These are phyloP conservation scores for Caenorhabditis sp. DNA, from an alignment of 2,888 invertebrate genomes.

Conservation along the genomic window DNA sequence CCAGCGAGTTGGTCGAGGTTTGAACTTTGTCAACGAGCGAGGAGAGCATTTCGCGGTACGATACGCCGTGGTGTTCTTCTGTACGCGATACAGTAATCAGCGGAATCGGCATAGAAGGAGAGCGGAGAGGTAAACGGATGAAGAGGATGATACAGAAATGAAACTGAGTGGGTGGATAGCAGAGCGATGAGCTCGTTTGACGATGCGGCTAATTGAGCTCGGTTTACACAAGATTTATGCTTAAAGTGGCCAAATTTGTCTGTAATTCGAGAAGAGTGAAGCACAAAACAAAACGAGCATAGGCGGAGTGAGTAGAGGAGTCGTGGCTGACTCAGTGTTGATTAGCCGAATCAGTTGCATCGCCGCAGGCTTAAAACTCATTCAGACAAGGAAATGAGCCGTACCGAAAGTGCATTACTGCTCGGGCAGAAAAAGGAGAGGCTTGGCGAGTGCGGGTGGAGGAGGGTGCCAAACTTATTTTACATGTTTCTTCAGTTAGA, in stretches of 20 bases:
- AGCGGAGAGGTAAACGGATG: not conserved
- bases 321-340: slow-evolving; percentile 24
- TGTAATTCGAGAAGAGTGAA: slow-evolving; percentile 1
- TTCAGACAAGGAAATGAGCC: slow-evolving; percentile 39
- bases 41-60: slow-evolving; percentile 62
- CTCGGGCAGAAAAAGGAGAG: slow-evolving; percentile 18
- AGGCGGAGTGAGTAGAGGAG: not conserved
- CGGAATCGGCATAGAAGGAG: slow-evolving; percentile 17
- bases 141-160: not conserved
- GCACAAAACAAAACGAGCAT: not conserved
- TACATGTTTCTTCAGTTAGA: slow-evolving; percentile 4
- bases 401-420: slow-evolving; percentile 31
- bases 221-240: slow-evolving; percentile 3
- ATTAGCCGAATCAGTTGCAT: slow-evolving; percentile 28
- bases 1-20: slow-evolving; percentile 67
- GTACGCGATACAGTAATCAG: slow-evolving; percentile 41
- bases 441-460: not conserved
- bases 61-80: slow-evolving; percentile 25
- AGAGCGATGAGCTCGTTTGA: too few species aligned
- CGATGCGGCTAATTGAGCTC: slow-evolving; percentile 45
- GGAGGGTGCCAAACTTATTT: slow-evolving; percentile 42
- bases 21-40: slow-evolving; percentile 67
- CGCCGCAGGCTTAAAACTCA: slow-evolving; percentile 11
- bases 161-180: slow-evolving; percentile 20
- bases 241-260: slow-evolving; percentile 43